These are phyloP conservation scores for Popillia japonica DNA, from an alignment of 1,140 invertebrate genomes.

Conservation along the genomic window DNA sequence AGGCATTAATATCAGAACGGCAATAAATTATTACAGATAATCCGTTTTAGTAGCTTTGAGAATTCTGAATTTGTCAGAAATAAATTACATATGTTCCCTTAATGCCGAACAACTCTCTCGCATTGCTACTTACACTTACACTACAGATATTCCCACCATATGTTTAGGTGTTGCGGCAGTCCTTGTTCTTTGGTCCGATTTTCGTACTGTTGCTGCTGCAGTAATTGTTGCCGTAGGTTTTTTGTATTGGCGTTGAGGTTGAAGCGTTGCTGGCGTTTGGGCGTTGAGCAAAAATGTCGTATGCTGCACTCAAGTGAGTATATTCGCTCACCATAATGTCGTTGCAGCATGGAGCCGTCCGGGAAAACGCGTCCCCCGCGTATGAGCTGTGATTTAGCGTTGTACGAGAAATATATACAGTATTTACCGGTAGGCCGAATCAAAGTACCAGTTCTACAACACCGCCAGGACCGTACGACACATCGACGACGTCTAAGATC, in stretches of 20 bases:
- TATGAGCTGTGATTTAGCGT: constrained; percentile 1
- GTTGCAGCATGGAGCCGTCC: constrained; percentile 27
- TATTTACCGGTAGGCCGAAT: neutral
- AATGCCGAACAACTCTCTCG: neutral
- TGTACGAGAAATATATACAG: neutral
- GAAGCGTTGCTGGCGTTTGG: constrained; percentile 26
- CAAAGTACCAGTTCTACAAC: neutral
- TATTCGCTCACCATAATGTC: constrained; percentile 34
- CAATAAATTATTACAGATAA: no score
- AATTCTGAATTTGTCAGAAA: neutral
- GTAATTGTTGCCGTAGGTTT: neutral
- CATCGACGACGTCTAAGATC: constrained; percentile 8
- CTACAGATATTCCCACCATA: constrained; percentile 33
- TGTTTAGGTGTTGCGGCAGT: constrained; percentile 20
- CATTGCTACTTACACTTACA: constrained; percentile 5
- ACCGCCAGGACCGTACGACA: neutral
- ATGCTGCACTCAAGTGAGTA: constrained; percentile 25
- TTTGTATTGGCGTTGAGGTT: neutral
- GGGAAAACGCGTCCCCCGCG: constrained; percentile 15
- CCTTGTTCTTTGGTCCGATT: constrained; percentile 1
- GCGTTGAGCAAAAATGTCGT: constrained; percentile 34
- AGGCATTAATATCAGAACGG: neutral
- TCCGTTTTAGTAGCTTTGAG: neutral
- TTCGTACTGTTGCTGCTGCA: neutral
- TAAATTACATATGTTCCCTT: neutral